Evolutionary conservation across 2,888 invertebrate species (phyloP), one percentile per base, ranked within the genome.

Genomic region (Gnatocerus cornutus): DNA sequence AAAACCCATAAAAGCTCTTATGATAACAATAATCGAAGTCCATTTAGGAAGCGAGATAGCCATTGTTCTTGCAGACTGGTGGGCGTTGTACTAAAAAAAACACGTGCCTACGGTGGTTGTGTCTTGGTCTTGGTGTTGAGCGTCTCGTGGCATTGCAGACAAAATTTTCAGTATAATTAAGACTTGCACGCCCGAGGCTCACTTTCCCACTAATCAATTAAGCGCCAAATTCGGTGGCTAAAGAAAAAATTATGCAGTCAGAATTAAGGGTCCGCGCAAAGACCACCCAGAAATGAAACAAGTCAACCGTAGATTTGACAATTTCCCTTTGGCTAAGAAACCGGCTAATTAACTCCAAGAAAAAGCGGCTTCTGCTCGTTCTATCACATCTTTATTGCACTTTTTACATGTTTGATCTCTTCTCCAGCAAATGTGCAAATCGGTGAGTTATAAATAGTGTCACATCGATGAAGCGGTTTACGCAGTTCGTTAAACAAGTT

Each of bases 381-480:
- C 16, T 30, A 27, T 8, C 9, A 7, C 10, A 46, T 50, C 7
- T 55, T 58, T 58, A 58, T 58, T 58, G 58, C 58, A 41, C 8
- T 12, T 4, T 12, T 59, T 45, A 58, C 45, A 58, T 45, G 13
- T 30, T 45, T 7, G 27, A 10, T 72, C 90, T 88, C 83, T 94
- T 94, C 81, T 95, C 94, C 41, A 96, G 84, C 81, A 94, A 87
- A 80, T 95, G 94, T 9, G 95, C 93, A 85, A 97, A 97, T 84
- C 97, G 88, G 81, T 93, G 93, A 0, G 97, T 95, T 58, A 98
- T 92, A 50, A 95, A 87, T 59, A 97, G 84, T 0, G 97, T 95
- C 1, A 96, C 94, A 85, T 98, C 97, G 73, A 98, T 95, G 82
- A 98, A 98, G 78, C 98, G 88, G 79, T 97, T 95, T 0, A 97